Conservation (phyloP, 2,797 vertebrate genomes). For the Pangasius macronema region DNA sequence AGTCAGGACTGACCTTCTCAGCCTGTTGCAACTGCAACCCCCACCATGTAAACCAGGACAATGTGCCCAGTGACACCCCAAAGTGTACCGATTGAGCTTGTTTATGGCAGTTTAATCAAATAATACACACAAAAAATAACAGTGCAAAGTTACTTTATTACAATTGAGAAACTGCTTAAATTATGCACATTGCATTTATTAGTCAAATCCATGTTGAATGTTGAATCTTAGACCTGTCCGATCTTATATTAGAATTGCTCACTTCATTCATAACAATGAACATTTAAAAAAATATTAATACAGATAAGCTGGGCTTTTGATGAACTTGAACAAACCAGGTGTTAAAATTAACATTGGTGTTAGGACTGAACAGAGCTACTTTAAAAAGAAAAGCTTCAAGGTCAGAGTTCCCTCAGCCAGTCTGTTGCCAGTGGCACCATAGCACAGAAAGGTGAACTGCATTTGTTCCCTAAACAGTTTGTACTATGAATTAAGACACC, state of each 20-base stretch:
- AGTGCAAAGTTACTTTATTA: constrained; percentile 30
- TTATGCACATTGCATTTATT: not conserved
- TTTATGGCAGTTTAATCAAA: not conserved
- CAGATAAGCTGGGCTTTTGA: not conserved
- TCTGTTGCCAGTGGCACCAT: not conserved
- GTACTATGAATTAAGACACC: not conserved
- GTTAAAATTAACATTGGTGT: not conserved
- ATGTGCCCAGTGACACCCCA: not conserved
- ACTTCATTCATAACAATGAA: constrained; percentile 14
- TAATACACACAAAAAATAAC: not conserved
- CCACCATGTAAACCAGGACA: not conserved
- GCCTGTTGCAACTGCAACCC: too few relatives aligned
- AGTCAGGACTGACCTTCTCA: not conserved
- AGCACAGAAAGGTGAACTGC: not conserved
- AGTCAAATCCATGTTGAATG: not conserved
- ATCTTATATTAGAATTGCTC: not conserved
- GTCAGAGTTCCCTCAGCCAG: not conserved
- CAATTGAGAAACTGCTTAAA: not conserved
- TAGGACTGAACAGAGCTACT: not conserved
- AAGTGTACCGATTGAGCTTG: not conserved
- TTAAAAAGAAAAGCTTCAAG: not conserved
- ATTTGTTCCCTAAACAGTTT: not conserved
- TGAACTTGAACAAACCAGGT: constrained; percentile 4
- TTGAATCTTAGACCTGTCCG: not conserved
- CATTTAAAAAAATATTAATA: constrained; percentile 28